Percentiles rank a stretch among this genome's conserved stretches.
phyloP scores from a whole-genome alignment of 2,888 invertebrate genomes.

The Phragmatobia fuliginosa region DNA sequence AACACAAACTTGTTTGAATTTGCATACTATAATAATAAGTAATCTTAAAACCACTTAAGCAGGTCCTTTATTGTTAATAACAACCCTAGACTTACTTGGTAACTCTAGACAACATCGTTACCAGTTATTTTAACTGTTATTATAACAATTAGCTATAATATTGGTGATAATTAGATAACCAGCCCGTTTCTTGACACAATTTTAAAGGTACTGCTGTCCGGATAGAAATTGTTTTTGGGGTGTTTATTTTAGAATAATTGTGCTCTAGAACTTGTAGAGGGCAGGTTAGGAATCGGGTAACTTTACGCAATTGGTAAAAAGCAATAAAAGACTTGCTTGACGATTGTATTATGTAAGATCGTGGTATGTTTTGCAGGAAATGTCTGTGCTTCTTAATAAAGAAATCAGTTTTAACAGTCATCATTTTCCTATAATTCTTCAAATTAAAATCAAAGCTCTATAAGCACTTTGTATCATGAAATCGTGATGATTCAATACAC shows the following conservation, averaged over 20 bases:
- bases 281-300: too few relatives aligned
- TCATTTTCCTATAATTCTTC: too few relatives aligned
- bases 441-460: too few relatives aligned
- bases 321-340: too few relatives aligned
- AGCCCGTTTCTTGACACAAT: constrained; percentile 7
- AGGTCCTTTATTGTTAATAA: not conserved
- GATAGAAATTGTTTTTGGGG: not conserved
- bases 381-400: not conserved
- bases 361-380: too few relatives aligned
- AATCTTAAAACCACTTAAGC: not conserved
- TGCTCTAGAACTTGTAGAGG: not conserved
- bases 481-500: too few relatives aligned
- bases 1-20: not conserved
- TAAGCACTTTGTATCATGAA: too few relatives aligned
- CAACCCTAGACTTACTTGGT: constrained; percentile 32
- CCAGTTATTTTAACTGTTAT: constrained; percentile 59
- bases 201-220: not conserved
- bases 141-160: constrained; percentile 49
- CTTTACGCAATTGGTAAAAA: too few relatives aligned
- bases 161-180: constrained; percentile 37
- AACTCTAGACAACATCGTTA: constrained; percentile 43
- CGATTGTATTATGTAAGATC: too few relatives aligned
- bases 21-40: not conserved
- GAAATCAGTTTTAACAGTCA: not conserved
- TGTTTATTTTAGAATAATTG: not conserved